Evolutionary conservation across 2,888 invertebrate genomes (phyloP), one percentile per base, ranked within the genome.

Genomic region (Rhabditoides inermis): DNA sequence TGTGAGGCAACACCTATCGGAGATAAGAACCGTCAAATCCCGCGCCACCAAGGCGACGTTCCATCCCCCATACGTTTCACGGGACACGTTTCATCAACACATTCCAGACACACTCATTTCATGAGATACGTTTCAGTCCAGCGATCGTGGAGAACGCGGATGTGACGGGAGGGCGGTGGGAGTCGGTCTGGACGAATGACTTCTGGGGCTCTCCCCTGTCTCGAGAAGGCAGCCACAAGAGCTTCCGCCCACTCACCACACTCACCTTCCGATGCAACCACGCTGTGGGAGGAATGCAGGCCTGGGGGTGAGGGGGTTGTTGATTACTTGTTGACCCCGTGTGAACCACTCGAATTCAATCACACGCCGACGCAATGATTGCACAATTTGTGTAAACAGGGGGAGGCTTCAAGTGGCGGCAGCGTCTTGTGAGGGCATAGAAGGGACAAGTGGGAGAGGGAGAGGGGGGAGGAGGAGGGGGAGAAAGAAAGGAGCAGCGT

Each of bases 151-250:
- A 87, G 77, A 95, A 95, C 80, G 87, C 87, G 60, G 94, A 95
- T 80, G 84, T 95, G 72, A 84, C 86, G 72, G 85, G 88, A 58
- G 69, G 73, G 41, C 85, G 55, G 30, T 86, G 88, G 58, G 85
- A 90, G 55, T 83, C 83, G 69, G 84, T 91, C 69, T 85, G 91
- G 77, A 84, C 84, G 78, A 86, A 94, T 81, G 94, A 95, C 82
- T 95, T 92, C 81, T 95, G 95, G 95, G 95, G 94, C 46, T 94
- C 92, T 39, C 88, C 91, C 55, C 82, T 95, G 71, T 84, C 84
- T 67, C 89, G 90, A 81, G 84, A 85, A 61, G 92, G 92, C 48
- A 91, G 91, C 15, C 94, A 95, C 81, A 94, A 94, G 75, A 92
- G 92, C 51, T 95, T 91, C 81, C 83, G 95, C 32, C 94, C 94